Percentiles rank a stretch among this genome's conserved stretches.
Conservation (phyloP, 2,797 vertebrate genomes). For the Coregonus ussuriensis region DNA sequence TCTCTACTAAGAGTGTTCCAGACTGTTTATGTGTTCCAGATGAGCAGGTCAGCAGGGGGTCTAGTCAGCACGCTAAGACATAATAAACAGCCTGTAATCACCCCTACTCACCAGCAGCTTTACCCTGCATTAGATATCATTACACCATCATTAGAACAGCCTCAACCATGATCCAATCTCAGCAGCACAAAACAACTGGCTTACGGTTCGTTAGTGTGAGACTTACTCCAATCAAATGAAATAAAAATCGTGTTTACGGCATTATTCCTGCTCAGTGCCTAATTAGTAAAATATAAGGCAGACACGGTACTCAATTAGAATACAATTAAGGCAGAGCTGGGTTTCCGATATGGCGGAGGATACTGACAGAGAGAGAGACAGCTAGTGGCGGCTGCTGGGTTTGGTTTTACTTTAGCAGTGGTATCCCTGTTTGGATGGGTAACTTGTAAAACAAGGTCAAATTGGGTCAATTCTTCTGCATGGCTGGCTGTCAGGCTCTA, state of each 20-base stretch:
- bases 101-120: conserved; percentile 49
- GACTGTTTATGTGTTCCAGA: background rate
- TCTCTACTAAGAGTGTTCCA: background rate
- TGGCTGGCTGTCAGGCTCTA: conserved; percentile 1
- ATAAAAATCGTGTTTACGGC: conserved; percentile 52
- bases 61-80: background rate
- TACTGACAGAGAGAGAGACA: conserved; percentile 5
- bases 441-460: background rate
- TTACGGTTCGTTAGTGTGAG: conserved; percentile 7
- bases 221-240: conserved; percentile 41
- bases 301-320: conserved; percentile 26
- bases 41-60: background rate
- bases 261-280: conserved; percentile 46
- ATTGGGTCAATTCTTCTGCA: conserved; percentile 1
- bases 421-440: background rate
- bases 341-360: conserved; percentile 7
- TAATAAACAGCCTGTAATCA: background rate
- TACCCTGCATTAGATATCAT: conserved; percentile 60
- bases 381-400: background rate
- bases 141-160: conserved; percentile 52
- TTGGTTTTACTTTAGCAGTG: background rate
- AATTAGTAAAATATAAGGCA: conserved; percentile 29
- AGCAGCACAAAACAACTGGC: background rate
- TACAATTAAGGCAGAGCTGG: background rate
- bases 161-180: background rate